Evolutionary conservation across 2,888 invertebrate genomes (phyloP).

Genomic region (Pegoplata infirma): DNA sequence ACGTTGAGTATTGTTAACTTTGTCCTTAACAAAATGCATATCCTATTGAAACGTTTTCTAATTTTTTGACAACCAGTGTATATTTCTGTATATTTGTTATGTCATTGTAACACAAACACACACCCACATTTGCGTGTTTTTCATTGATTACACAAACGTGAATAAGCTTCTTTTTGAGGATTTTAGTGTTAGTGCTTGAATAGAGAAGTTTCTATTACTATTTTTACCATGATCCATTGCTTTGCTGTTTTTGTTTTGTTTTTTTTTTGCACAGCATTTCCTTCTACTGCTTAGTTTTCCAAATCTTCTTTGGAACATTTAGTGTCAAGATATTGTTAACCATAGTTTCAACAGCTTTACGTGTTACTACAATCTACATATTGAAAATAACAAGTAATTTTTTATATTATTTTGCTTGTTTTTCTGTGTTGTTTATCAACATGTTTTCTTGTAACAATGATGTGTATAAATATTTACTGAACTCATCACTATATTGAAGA

Average conservation of each 20-base stretch:
- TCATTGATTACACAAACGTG: constrained; percentile 75
- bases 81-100: too few species aligned
- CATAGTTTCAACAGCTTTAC: not conserved
- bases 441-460: not conserved
- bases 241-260: too few species aligned
- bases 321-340: not conserved
- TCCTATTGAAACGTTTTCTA: too few species aligned
- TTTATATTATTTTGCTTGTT: not conserved
- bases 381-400: not conserved
- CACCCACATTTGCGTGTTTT: constrained; percentile 57
- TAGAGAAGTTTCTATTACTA: not conserved
- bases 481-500: constrained; percentile 4
- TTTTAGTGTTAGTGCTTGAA: not conserved
- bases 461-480: not conserved
- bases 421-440: too few species aligned
- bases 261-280: not conserved
- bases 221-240: not conserved
- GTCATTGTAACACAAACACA: too few species aligned
- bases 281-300: not conserved
- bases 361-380: too few species aligned
- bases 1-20: too few species aligned
- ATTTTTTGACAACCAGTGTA: too few species aligned
- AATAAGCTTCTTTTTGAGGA: constrained; percentile 70
- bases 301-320: not conserved
- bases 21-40: too few species aligned